Base-by-base conservation (phyloP, 2,113 vertebrate species). In the Hylia prasina region DNA sequence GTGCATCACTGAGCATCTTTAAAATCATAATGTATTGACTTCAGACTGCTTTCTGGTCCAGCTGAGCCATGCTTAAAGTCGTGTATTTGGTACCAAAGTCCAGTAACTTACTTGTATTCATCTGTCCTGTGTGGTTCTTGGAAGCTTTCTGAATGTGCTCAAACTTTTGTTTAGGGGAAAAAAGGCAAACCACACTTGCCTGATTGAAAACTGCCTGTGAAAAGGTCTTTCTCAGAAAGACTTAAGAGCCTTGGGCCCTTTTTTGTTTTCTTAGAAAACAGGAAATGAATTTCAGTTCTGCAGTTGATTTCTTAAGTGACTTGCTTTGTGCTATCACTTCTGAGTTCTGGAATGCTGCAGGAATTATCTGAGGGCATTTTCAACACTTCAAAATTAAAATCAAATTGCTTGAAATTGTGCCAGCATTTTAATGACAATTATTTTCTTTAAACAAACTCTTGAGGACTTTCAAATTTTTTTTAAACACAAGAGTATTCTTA, bases 181-280 rank as follows among this genome's bases (percentile, higher is more conserved):
- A 56, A 66, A 61, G 33, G 40, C n/a, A 89, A 93, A 84, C 12
- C 56, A 16, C 31, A 2, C 33, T 50, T 89, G 39, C 37, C 60
- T 82, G 25, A 82, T 63, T 89, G 83, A 84, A 78, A 96, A 87
- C 64, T 93, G 42, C 72, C 48, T 8, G 11, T 77, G 42, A 90
- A 79, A 95, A 94, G 22, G 18, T 80, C 95, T 97, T 96, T 92
- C 80, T 81, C 39, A 91, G 69, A 97, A 97, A 87, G 25, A 85
- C 82, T 91, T 73, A 51, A 61, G 56, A 75, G 37, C 58, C 76
- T 30, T 88, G 61, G 63, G 86, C 50, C 22, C 23, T 88, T 57
- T 63, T 76, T 70, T 95, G 24, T 97, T 98, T 97, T 96, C 95
- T 96, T 97, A 96, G 95, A 93, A 97, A 98, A 94, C 47, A 94